Conservation (phyloP, 2,888 invertebrate species). For the Pomacea canaliculata region DNA sequence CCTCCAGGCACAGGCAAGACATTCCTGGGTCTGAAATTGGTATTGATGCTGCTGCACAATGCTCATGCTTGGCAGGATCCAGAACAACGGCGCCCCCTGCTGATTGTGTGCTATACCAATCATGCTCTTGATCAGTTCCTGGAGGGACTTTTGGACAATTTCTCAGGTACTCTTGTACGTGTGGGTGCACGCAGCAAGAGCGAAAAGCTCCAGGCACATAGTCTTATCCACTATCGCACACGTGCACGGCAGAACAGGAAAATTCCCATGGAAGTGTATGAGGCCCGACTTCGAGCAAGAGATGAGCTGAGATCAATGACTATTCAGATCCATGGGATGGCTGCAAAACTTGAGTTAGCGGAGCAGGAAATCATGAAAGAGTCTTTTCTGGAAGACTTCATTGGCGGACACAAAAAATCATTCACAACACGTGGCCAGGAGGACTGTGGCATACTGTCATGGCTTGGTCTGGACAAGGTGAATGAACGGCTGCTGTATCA, state of each 20-base stretch:
- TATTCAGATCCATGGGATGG: slow-evolving; percentile 40
- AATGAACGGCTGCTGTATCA: slow-evolving; percentile 11
- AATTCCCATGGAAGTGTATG: slow-evolving; percentile 31
- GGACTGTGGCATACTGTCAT: slow-evolving; percentile 9
- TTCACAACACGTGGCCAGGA: neutral
- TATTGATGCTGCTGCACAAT: slow-evolving; percentile 77
- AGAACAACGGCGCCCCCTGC: slow-evolving; percentile 48
- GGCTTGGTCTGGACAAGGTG: slow-evolving; percentile 6
- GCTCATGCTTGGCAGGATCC: slow-evolving; percentile 63
- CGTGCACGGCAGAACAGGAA: slow-evolving; percentile 27
- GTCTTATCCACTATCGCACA: slow-evolving; percentile 26
- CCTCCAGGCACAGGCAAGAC: slow-evolving; percentile 92
- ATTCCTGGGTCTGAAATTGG: slow-evolving; percentile 82
- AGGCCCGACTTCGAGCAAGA: slow-evolving; percentile 32
- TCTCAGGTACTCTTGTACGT: slow-evolving; percentile 53
- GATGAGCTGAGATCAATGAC: slow-evolving; percentile 40
- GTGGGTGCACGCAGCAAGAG: slow-evolving; percentile 63
- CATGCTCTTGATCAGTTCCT: slow-evolving; percentile 70
- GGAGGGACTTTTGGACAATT: slow-evolving; percentile 62
- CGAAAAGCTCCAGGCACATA: slow-evolving; percentile 44
- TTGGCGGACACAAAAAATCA: slow-evolving; percentile 14
- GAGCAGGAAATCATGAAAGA: slow-evolving; percentile 52
- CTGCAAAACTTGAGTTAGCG: slow-evolving; percentile 42
- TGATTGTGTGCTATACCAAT: slow-evolving; percentile 69
- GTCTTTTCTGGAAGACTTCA: slow-evolving; percentile 39